Base-by-base conservation (phyloP, 1,140 invertebrate genomes). In the Anastatus disparis region DNA sequence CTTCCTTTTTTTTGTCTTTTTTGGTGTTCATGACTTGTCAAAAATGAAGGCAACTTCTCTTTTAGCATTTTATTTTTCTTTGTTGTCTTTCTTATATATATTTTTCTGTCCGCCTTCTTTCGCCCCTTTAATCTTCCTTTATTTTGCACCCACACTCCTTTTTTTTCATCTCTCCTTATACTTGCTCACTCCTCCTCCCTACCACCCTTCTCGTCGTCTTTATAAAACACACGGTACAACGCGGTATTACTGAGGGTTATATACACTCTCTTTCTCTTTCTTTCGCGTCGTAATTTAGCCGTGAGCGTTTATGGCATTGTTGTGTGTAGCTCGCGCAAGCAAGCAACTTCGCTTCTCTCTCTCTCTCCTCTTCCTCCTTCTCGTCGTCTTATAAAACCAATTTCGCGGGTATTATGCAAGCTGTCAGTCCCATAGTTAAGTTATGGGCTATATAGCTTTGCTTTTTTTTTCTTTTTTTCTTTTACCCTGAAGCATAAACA, bases 341-440 rank as follows among this genome's bases (percentile, higher is more conserved):
- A 50, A 52, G 53, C 40, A n/a, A n/a, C n/a, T n/a, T n/a, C n/a
- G n/a, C n/a, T n/a, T n/a, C n/a, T n/a, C n/a, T n/a, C n/a, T n/a
- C n/a, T n/a, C n/a, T n/a, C n/a, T n/a, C n/a, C n/a, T n/a, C n/a
- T n/a, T n/a, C n/a, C n/a, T n/a, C n/a, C n/a, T n/a, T n/a, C n/a
- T 78, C 81, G 78, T 81, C 82, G 79, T 82, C 81, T 84, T 84
- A 83, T 84, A 84, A 83, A 84, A 84, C 82, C 83, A 84, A 84
- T 84, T 84, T 84, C 81, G 82, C 83, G 83, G 81, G 76, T 83
- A 84, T 84, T 84, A 84, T 84, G 83, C 82, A 84, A 83, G 79
- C 82, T 84, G 83, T 84, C 83, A 84, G 79, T 83, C 78, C 79
- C 76, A 78, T 78, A 76, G 76, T 75, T 82, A 82, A 84, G 76